Base-by-base conservation (phyloP, 2,888 invertebrate genomes). In the Melanargia galathea region DNA sequence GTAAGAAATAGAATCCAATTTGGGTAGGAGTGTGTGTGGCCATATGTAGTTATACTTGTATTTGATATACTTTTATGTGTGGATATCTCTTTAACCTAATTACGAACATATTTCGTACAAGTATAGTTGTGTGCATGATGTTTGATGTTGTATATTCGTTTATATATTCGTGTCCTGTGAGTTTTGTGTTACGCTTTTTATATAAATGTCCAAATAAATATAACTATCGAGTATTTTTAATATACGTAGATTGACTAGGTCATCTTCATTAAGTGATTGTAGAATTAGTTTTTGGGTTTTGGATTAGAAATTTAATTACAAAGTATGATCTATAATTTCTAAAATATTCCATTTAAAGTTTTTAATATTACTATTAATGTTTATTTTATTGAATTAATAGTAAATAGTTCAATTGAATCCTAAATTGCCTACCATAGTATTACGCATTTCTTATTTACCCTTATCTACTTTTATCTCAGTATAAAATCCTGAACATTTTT, bases 1-100 rank as follows among this genome's bases (percentile, higher is more conserved):
- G 98, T 98, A 97, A 97, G 97, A 94, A 70, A 79, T 84, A 77
- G 80, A 73, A 78, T 74, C 73, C 70, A 78, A 79, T 69, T 75
- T 82, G 81, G 82, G 82, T 79, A 78, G 80, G 75, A 78, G 77
- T 85, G 79, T 81, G 75, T 78, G 75, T 75, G 69, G 65, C 66
- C 61, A 71, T 70, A 61, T 46, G 52, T 71, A 69, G 66, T 59
- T 63, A 52, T 40, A 62, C 56, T 49, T 40, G 48, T 55, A 63
- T 51, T 62, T 64, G 58, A 43, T 68, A 67, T 70, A 60, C 68
- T 60, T 68, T 68, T 65, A 62, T 68, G 63, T 56, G 68, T 43
- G 68, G 60, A 65, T 62, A 67, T 61, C 24, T 62, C 46, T 66
- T 68, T 73, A 74, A 70, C 60, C 56, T 64, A 60, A 74, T 76